These are phyloP conservation scores for Rostratula benghalensis DNA, from an alignment of 2,113 vertebrate species.

Conservation along the genomic window DNA sequence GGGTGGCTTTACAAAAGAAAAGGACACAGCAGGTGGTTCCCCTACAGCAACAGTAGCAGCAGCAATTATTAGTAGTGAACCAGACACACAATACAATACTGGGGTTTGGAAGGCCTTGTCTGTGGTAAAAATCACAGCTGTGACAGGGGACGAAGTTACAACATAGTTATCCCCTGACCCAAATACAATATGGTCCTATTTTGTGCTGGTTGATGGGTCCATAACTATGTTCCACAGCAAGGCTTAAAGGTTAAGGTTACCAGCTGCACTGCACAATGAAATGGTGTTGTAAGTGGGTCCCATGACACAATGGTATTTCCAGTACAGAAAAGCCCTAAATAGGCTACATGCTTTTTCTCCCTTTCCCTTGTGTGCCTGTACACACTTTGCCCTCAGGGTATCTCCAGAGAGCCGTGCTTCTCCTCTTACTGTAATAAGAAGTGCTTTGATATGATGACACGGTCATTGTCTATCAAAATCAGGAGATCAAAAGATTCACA, in stretches of 20 bases:
- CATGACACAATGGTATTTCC: not conserved
- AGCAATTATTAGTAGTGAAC: not conserved
- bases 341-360: not conserved
- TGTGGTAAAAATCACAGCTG: not conserved
- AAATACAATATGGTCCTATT: slow-evolving; percentile 17
- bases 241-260: slow-evolving; percentile 32
- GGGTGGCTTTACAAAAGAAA: not conserved
- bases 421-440: slow-evolving; percentile 14
- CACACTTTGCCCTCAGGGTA: not conserved
- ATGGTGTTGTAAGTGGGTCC: not conserved
- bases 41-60: not conserved
- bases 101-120: not conserved
- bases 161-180: not conserved
- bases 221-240: not conserved
- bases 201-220: not conserved
- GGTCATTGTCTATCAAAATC: slow-evolving; percentile 31
- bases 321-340: not conserved
- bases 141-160: not conserved
- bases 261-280: slow-evolving; percentile 10
- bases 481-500: slow-evolving; percentile 20
- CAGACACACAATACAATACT: not conserved
- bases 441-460: slow-evolving; percentile 39
- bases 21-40: not conserved
- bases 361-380: not conserved
- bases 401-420: not conserved